These are phyloP conservation scores for Parnassius apollo DNA, from an alignment of 2,888 invertebrate genomes.

Conservation along the genomic window DNA sequence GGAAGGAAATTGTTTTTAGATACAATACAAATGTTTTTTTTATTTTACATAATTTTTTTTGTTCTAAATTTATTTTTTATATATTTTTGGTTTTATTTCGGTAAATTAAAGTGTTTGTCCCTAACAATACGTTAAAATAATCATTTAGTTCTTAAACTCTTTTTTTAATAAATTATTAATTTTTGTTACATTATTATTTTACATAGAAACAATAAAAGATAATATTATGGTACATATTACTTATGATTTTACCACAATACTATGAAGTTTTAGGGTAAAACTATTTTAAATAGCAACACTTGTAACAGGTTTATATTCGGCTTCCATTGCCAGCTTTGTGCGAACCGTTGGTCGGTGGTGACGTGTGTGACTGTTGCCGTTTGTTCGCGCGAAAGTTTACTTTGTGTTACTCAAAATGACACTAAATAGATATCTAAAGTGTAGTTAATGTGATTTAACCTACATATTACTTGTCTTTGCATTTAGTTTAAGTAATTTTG, in stretches of 20 bases:
- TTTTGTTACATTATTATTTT: no score
- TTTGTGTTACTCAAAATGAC: slow-evolving; percentile 56
- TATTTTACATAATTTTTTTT: no score
- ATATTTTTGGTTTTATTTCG: no score
- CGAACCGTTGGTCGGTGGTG: slow-evolving; percentile 62
- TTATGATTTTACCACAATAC: background rate
- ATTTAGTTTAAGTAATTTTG: slow-evolving; percentile 16
- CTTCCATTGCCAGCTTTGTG: slow-evolving; percentile 53
- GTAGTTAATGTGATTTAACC: slow-evolving; percentile 21
- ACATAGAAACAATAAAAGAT: background rate
- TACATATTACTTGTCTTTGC: background rate
- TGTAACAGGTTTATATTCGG: slow-evolving; percentile 32
- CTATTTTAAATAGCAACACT: slow-evolving; percentile 15
- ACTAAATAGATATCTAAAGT: slow-evolving; percentile 32
- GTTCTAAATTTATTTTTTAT: no score
- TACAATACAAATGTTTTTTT: no score
- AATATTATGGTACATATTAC: background rate
- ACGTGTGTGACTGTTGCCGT: slow-evolving; percentile 47
- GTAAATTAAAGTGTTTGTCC: no score
- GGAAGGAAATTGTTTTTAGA: no score
- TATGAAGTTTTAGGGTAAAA: slow-evolving; percentile 7
- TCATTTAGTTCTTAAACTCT: no score
- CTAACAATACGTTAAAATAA: no score
- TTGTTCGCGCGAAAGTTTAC: slow-evolving; percentile 66
- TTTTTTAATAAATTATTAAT: background rate